Conservation (phyloP, 2,888 invertebrate species). For the Ophion costatus region DNA sequence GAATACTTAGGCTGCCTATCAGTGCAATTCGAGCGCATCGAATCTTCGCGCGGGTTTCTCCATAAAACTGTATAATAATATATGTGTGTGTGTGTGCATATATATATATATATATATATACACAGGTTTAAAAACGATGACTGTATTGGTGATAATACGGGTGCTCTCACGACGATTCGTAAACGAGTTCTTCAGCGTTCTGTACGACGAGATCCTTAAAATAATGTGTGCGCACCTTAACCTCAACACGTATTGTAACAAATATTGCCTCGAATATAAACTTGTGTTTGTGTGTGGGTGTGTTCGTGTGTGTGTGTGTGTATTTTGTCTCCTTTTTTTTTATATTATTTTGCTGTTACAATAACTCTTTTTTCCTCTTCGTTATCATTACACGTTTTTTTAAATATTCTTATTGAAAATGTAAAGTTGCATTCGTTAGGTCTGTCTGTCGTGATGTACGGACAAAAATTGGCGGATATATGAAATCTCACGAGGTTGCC, state of each 20-base stretch:
- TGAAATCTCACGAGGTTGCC: constrained; percentile 69
- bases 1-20: constrained; percentile 58
- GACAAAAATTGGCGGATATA: constrained; percentile 74
- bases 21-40: constrained; percentile 40
- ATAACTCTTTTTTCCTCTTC: constrained; percentile 26
- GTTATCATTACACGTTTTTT: constrained; percentile 20
- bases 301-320: constrained; percentile 49
- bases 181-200: constrained; percentile 57
- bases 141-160: constrained; percentile 38
- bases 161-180: constrained; percentile 44
- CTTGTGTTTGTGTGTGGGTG: constrained; percentile 66
- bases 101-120: constrained; percentile 19
- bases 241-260: constrained; percentile 81
- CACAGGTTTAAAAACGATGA: constrained; percentile 39
- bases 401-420: constrained; percentile 59
- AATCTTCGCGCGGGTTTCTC: constrained; percentile 25
- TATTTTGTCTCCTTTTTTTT: constrained; percentile 67
- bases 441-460: constrained; percentile 69
- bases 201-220: constrained; percentile 58
- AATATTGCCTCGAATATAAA: constrained; percentile 83
- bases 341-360: constrained; percentile 16
- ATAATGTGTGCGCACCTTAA: constrained; percentile 75
- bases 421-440: constrained; percentile 56
- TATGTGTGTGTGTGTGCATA: constrained; percentile 21
- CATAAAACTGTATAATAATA: constrained; percentile 38